Evolutionary conservation across 2,113 vertebrate species (phyloP), one percentile per base, ranked within the genome.

Genomic region (Hippocampus abdominalis): DNA sequence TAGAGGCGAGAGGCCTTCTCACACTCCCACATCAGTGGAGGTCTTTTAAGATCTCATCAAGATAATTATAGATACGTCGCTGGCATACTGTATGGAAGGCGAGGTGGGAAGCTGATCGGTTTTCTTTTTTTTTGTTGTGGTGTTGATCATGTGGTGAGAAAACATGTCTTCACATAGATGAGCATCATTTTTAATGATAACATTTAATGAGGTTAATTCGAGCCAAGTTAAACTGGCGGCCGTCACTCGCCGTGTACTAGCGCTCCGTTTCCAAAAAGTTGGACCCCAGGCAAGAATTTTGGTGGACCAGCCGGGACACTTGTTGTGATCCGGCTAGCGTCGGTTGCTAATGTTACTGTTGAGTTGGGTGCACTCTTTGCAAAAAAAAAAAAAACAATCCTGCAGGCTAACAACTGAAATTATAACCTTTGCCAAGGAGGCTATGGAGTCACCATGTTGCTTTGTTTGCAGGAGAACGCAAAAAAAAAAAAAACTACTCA

Each of bases 11-110:
- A 66, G 76, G 84, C 81, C 82, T 85, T 85, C 86, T 86, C 85
- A 89, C 84, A 86, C 84, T 85, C 94, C 95, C 92, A 76, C 89
- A 92, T 94, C 95, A 95, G 94, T 94, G 94, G 92, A 94, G 91
- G 92, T 92, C 94, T 96, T 97, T 97, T 78, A 88, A 85, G 76
- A 88, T 84, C 81, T 88, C 82, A 89, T 89, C 86, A 80, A 71
- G 77, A 79, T 88, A 73, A 87, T 82, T 83, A 76, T 81, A 78
- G 67, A 71, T 74, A 63, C 20, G 20, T n/a, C 3, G 76, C 78
- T 75, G 81, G 68, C 70, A 62, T 57, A 67, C 57, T 18, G 72
- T 70, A 82, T 65, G 59, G 42, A 79, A 75, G 65, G 36, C 69
- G 70, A 79, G 63, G 44, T 40, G 44, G 29, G 59, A 54, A 66